A percentile compares a stretch with the other conserved stretches of the same genome.
These are phyloP conservation scores for Silurus glanis DNA, from an alignment of 2,113 vertebrate genomes.

Conservation along the genomic window DNA sequence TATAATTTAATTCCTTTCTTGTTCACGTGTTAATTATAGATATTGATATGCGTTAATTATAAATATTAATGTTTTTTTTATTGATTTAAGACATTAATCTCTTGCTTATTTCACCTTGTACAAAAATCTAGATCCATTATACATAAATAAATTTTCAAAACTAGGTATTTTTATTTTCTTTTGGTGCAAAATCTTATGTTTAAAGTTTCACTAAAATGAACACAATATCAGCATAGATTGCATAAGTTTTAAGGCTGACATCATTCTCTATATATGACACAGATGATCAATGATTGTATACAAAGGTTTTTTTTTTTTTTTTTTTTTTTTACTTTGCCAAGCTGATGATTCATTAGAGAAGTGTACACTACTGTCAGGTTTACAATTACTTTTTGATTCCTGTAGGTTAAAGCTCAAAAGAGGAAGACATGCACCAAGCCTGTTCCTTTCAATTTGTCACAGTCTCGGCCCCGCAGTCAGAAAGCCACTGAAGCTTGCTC, in stretches of 20 bases:
- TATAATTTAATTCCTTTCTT: too few species aligned
- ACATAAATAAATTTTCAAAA: not conserved
- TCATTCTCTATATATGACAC: not conserved
- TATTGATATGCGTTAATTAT: not conserved
- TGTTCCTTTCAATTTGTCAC: constrained; percentile 69
- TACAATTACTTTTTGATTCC: not conserved
- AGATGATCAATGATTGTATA: not conserved
- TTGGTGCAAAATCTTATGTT: too few species aligned
- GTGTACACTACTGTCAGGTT: not conserved
- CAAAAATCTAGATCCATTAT: not conserved
- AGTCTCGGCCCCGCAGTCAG: constrained; percentile 42
- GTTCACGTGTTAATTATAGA: too few species aligned
- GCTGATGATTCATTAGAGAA: not conserved
- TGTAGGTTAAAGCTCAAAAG: constrained; percentile 67
- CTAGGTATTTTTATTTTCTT: too few species aligned
- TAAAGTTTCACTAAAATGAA: not conserved
- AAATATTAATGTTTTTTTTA: too few species aligned
- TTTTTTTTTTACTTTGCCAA: not conserved
- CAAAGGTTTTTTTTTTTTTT: too few species aligned
- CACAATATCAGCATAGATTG: not conserved
- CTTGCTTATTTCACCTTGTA: not conserved
- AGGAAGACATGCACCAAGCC: constrained; percentile 69
- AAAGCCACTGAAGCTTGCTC: constrained; percentile 1
- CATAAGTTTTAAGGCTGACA: not conserved
- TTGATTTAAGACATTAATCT: too few species aligned